These are phyloP conservation scores for Nematostella vectensis DNA, from an alignment of 92 coral and sea anemone genomes.

Conservation along the genomic window DNA sequence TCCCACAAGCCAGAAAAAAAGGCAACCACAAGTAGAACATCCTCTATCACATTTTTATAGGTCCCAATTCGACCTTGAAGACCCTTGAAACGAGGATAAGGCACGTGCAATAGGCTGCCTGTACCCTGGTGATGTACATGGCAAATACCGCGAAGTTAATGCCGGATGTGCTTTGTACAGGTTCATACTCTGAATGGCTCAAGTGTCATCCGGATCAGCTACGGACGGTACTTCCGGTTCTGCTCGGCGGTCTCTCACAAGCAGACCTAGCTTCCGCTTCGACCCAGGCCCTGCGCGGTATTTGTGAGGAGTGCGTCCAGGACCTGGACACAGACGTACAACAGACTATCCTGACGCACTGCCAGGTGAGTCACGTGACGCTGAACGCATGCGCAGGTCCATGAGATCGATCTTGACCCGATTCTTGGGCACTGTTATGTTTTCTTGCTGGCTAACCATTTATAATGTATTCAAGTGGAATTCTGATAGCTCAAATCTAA, in stretches of 20 bases:
- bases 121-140: too few relatives aligned
- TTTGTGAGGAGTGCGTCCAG: conserved; percentile 91
- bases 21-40: too few relatives aligned
- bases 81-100: too few relatives aligned
- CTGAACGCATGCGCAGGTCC: not conserved
- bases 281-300: conserved; percentile 90
- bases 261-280: conserved; percentile 74
- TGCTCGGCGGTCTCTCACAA: conserved; percentile 68
- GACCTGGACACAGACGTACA: conserved; percentile 71
- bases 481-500: too few relatives aligned
- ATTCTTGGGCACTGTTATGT: not conserved
- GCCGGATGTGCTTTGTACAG: conserved; percentile 41
- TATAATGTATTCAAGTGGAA: not conserved
- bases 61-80: too few relatives aligned
- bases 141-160: too few relatives aligned
- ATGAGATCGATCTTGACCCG: too few relatives aligned
- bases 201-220: conserved; percentile 90
- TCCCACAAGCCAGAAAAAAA: too few relatives aligned
- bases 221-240: conserved; percentile 81
- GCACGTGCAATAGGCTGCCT: too few relatives aligned
- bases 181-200: conserved; percentile 96
- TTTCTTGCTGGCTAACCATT: not conserved
- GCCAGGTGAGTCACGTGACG: conserved; percentile 89
- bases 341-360: conserved; percentile 57
- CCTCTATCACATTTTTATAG: too few relatives aligned